phyloP scores from a whole-genome alignment of 2,888 invertebrate species.

The Conchocele bisecta region DNA sequence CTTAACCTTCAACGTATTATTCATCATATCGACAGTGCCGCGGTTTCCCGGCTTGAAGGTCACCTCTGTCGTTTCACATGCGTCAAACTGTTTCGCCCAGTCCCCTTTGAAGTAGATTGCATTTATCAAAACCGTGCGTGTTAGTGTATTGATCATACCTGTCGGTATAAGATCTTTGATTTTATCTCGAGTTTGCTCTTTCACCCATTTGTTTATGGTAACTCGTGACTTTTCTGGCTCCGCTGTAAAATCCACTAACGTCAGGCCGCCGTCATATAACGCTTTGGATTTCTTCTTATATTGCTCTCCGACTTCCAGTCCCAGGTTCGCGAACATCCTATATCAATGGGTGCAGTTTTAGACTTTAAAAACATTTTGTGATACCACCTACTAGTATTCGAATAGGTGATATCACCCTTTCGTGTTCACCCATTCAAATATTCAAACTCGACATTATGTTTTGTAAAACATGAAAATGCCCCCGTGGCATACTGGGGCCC shows the following conservation, averaged over 20 bases:
- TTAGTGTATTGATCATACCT: constrained; percentile 80
- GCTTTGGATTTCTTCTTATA: constrained; percentile 32
- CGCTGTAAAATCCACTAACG: constrained; percentile 77
- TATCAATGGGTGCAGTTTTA: no score
- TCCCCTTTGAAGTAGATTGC: constrained; percentile 84
- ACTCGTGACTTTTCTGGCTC: constrained; percentile 78
- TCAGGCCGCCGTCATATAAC: constrained; percentile 60
- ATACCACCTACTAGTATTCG: no score
- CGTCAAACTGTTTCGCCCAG: constrained; percentile 85
- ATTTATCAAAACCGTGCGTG: constrained; percentile 82
- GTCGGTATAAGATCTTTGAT: constrained; percentile 90
- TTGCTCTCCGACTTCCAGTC: constrained; percentile 27
- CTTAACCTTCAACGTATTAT: constrained; percentile 86
- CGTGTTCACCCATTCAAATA: no score
- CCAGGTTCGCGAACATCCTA: constrained; percentile 52
- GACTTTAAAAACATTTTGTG: no score
- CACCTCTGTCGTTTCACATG: constrained; percentile 81
- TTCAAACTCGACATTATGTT: no score
- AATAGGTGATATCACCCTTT: no score
- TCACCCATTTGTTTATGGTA: constrained; percentile 92
- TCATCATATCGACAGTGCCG: constrained; percentile 87
- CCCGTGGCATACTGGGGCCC: no score
- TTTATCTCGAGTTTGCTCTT: constrained; percentile 90
- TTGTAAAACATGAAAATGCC: no score
- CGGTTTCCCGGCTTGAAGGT: constrained; percentile 84